These are phyloP conservation scores for Onthophagus sagittarius DNA, from an alignment of 2,888 invertebrate genomes.

Conservation along the genomic window DNA sequence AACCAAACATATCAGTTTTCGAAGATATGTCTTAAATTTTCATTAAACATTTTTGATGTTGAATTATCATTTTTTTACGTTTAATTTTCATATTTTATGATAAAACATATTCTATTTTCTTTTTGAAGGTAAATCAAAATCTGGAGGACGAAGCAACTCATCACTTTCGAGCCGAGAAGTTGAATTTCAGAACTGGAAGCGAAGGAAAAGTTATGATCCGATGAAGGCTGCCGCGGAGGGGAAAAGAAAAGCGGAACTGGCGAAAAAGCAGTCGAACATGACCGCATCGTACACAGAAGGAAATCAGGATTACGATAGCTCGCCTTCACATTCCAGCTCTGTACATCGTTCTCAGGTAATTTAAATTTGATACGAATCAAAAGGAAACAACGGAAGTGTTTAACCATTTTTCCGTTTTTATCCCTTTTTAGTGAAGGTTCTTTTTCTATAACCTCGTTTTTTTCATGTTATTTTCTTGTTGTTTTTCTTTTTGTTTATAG, in stretches of 20 bases:
- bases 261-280: conserved; percentile 47
- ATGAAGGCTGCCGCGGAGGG: conserved; percentile 91
- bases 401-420: no score
- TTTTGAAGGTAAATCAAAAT: conserved; percentile 51
- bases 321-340: conserved; percentile 48
- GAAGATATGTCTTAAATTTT: no score
- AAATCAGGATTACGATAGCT: conserved; percentile 45
- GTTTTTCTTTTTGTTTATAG: conserved; percentile 13
- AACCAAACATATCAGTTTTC: no score
- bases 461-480: not conserved
- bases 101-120: not conserved
- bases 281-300: conserved; percentile 44
- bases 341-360: conserved; percentile 48
- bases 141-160: conserved; percentile 63
- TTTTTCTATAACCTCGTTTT: not conserved
- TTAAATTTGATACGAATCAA: not conserved
- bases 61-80: no score
- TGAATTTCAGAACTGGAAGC: conserved; percentile 92
- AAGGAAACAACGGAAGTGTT: not conserved
- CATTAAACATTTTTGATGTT: no score
- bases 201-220: conserved; percentile 93
- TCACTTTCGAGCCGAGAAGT: conserved; percentile 73
- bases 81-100: not conserved
- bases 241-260: conserved; percentile 60
- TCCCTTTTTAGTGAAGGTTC: no score